phyloP scores from a whole-genome alignment of 2,888 invertebrate species.

The Tinea pellionella region DNA sequence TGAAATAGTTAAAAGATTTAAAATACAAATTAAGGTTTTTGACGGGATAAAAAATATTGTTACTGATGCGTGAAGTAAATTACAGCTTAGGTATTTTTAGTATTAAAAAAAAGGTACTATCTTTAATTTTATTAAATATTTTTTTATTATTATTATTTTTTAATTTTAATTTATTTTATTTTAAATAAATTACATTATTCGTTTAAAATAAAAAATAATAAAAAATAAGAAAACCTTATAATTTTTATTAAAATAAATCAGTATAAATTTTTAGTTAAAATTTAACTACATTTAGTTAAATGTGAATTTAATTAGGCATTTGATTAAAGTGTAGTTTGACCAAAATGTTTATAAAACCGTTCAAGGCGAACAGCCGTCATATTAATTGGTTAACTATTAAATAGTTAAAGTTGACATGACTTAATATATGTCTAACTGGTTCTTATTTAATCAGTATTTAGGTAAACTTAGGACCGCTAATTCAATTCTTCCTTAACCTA shows the following conservation, averaged over 20 bases:
- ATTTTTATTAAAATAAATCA: too few species aligned
- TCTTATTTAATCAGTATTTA: neutral
- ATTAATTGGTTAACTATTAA: neutral
- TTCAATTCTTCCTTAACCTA: neutral
- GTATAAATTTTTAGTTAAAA: neutral
- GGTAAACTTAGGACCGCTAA: neutral
- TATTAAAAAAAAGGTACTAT: too few species aligned
- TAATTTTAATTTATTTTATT: too few species aligned
- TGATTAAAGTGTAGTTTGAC: neutral
- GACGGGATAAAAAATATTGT: too few species aligned
- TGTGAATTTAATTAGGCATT: neutral
- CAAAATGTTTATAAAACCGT: neutral
- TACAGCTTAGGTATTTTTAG: too few species aligned
- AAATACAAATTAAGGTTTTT: too few species aligned
- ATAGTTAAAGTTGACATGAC: neutral
- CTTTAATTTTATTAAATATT: too few species aligned
- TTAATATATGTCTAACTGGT: neutral
- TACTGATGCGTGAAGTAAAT: too few species aligned
- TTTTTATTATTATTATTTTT: too few species aligned
- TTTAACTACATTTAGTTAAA: neutral
- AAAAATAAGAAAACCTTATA: too few species aligned
- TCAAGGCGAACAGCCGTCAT: neutral
- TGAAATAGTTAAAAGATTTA: neutral
- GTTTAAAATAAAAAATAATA: too few species aligned
- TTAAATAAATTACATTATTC: too few species aligned